A percentile compares a stretch with the other conserved stretches of the same genome.
Conservation (phyloP, 2,888 invertebrate genomes). For the Cheilosia pagana region DNA sequence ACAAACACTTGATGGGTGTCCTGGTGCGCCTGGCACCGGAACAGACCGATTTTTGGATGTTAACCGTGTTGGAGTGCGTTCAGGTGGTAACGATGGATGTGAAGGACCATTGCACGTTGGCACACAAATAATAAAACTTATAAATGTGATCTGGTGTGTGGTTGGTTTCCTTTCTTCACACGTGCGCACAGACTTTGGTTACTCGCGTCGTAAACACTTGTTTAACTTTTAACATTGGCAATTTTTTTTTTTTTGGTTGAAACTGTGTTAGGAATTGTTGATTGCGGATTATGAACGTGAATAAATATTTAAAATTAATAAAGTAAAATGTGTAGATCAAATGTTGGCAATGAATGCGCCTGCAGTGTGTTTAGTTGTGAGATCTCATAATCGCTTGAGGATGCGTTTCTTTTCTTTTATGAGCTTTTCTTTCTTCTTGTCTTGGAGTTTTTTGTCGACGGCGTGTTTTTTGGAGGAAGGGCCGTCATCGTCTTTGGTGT, state of each 20-base stretch:
- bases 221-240: conserved; percentile 35
- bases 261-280: conserved; percentile 68
- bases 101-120: conserved; percentile 20
- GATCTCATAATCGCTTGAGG: conserved; percentile 91
- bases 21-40: conserved; percentile 48
- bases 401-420: conserved; percentile 93
- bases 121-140: conserved; percentile 73
- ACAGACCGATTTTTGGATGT: conserved; percentile 17
- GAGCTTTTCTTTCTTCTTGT: conserved; percentile 88
- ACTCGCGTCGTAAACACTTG: conserved; percentile 1
- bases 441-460: conserved; percentile 90
- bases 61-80: conserved; percentile 17
- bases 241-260: conserved; percentile 58
- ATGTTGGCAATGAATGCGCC: conserved; percentile 68
- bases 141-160: conserved; percentile 53
- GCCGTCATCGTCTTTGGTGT: conserved; percentile 85
- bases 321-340: conserved; percentile 69
- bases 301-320: conserved; percentile 73
- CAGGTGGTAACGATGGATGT: too few species aligned
- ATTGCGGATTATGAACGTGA: conserved; percentile 67
- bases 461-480: conserved; percentile 94
- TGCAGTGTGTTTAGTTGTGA: conserved; percentile 64
- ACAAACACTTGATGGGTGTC: conserved; percentile 41
- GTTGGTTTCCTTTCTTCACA: neutral
- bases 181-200: neutral